Conservation (phyloP, 2,797 vertebrate species). For the Tolypeutes matacus region DNA sequence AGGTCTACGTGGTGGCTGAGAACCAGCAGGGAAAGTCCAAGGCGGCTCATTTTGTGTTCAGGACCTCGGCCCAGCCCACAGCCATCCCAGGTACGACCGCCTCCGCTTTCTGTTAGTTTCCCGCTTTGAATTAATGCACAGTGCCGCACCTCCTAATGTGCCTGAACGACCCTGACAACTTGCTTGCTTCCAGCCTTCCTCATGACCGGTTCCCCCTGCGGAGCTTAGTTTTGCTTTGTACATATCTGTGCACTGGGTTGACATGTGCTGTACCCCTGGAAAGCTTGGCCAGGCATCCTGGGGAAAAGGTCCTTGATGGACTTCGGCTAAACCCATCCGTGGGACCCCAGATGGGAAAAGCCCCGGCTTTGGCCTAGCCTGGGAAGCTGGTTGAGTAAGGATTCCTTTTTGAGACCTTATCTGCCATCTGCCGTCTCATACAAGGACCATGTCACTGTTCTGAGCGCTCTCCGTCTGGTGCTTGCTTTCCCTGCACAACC, state of each 20-base stretch:
- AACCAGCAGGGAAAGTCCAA: constrained; percentile 97
- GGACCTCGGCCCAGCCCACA: constrained; percentile 93
- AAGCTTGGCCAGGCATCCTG: constrained; percentile 63
- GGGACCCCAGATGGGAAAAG: constrained; percentile 32
- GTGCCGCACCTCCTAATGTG: constrained; percentile 86
- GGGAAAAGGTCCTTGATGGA: constrained; percentile 51
- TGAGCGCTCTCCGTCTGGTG: constrained; percentile 41
- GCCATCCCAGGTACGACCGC: constrained; percentile 94
- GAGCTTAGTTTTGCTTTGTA: constrained; percentile 84
- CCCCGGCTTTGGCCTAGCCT: constrained; percentile 17
- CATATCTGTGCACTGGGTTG: constrained; percentile 66
- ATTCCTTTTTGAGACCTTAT: not conserved
- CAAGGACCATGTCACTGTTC: constrained; percentile 4
- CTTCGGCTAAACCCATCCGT: not conserved
- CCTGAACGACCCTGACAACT: constrained; percentile 86
- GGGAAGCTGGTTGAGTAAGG: constrained; percentile 54
- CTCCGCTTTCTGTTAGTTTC: constrained; percentile 69
- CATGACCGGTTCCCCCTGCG: constrained; percentile 84
- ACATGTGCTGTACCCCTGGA: constrained; percentile 66
- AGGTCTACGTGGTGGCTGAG: constrained; percentile 94
- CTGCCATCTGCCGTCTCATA: constrained; percentile 51
- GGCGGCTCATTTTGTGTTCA: constrained; percentile 92
- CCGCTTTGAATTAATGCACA: constrained; percentile 88
- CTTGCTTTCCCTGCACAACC: constrained; percentile 58
- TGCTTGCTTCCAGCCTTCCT: constrained; percentile 89